Percentiles rank a stretch among this genome's conserved stretches.
These are phyloP conservation scores for Drosophila eohydei DNA, from an alignment of 2,888 invertebrate species.

Conservation along the genomic window DNA sequence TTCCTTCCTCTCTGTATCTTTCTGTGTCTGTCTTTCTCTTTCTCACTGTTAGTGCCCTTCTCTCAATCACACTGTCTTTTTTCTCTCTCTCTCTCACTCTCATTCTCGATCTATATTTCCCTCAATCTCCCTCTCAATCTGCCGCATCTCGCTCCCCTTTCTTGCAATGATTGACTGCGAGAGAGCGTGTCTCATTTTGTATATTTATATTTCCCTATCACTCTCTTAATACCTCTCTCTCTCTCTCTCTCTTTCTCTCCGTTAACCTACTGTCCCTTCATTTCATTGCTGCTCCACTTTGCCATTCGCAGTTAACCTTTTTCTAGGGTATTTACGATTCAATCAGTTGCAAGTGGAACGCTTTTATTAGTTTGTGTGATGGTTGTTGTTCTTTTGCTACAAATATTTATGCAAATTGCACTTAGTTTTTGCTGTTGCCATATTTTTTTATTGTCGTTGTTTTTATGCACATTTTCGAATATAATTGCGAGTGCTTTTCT, in stretches of 20 bases:
- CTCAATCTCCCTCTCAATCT: too few relatives aligned
- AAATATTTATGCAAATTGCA: conserved; percentile 75
- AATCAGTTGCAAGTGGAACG: neutral
- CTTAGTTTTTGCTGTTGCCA: conserved; percentile 48
- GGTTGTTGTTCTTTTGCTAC: conserved; percentile 52
- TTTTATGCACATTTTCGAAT: conserved; percentile 72
- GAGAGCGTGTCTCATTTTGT: too few relatives aligned
- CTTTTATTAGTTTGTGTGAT: conserved; percentile 16
- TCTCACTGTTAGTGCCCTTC: too few relatives aligned
- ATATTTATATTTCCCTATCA: too few relatives aligned
- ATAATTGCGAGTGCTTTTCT: conserved; percentile 72
- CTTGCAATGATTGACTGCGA: too few relatives aligned
- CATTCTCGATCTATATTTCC: too few relatives aligned
- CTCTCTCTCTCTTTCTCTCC: neutral
- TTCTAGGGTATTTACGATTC: conserved; percentile 11
- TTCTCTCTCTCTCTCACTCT: too few relatives aligned
- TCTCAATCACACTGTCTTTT: too few relatives aligned
- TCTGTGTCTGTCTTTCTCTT: too few relatives aligned
- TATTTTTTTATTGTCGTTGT: conserved; percentile 69
- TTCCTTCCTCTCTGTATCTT: too few relatives aligned
- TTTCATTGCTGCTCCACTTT: neutral
- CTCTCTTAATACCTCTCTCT: too few relatives aligned
- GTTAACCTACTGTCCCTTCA: neutral
- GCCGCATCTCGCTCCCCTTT: too few relatives aligned
- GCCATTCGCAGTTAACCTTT: neutral